phyloP scores from a whole-genome alignment of 2,113 vertebrate genomes.

The Aplodontia rufa region DNA sequence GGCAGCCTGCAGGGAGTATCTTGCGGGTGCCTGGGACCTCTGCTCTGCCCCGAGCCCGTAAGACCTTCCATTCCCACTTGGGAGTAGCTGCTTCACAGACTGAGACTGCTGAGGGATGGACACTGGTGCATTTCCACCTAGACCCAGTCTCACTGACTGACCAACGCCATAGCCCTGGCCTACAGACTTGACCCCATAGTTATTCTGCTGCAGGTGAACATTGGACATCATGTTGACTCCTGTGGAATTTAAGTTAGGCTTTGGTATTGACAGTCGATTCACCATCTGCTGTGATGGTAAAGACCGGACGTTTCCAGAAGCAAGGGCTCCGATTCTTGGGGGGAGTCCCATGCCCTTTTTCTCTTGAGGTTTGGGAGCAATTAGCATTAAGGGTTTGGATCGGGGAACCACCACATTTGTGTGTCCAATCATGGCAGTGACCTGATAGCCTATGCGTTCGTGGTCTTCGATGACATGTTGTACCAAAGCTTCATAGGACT shows the following conservation, averaged over 20 bases:
- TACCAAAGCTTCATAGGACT: slow-evolving; percentile 97
- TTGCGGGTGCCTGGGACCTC: slow-evolving; percentile 84
- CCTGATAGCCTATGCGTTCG: slow-evolving; percentile 97
- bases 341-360: slow-evolving; percentile 93
- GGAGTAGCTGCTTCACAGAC: slow-evolving; percentile 93
- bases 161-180: slow-evolving; percentile 87
- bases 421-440: slow-evolving; percentile 99
- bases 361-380: slow-evolving; percentile 93
- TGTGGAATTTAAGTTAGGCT: slow-evolving; percentile 91
- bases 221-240: slow-evolving; percentile 91
- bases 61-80: slow-evolving; percentile 88
- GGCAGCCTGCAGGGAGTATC: slow-evolving; percentile 87
- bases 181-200: slow-evolving; percentile 90
- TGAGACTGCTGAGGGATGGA: slow-evolving; percentile 94
- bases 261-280: slow-evolving; percentile 92
- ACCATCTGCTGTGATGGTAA: slow-evolving; percentile 93
- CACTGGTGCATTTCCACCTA: slow-evolving; percentile 91
- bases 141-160: slow-evolving; percentile 90
- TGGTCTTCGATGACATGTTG: slow-evolving; percentile 99
- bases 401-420: slow-evolving; percentile 97
- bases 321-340: slow-evolving; percentile 91
- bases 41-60: slow-evolving; percentile 86
- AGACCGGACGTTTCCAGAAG: slow-evolving; percentile 89
- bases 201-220: slow-evolving; percentile 92
- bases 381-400: slow-evolving; percentile 93